A percentile compares a stretch with the other conserved stretches of the same genome.
Conservation (phyloP, 2,113 vertebrate species). For the Mobula hypostoma region DNA sequence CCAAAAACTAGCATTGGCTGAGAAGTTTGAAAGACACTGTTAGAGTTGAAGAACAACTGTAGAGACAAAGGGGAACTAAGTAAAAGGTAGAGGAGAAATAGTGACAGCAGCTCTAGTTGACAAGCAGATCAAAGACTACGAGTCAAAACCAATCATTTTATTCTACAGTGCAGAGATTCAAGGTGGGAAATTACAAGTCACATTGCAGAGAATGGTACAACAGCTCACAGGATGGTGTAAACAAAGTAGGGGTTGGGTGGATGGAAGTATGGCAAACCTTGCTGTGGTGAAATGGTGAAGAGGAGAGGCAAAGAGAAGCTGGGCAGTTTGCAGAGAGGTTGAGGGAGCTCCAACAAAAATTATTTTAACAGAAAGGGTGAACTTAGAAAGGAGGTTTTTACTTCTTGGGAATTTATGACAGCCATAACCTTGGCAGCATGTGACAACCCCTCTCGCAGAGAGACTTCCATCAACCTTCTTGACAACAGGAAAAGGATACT, state of each 20-base stretch:
- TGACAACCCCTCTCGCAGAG: background rate
- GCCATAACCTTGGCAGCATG: background rate
- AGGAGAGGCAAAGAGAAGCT: background rate
- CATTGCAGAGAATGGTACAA: background rate
- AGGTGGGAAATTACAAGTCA: background rate
- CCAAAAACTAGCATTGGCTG: background rate
- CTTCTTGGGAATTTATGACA: background rate
- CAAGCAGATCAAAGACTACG: too few species aligned
- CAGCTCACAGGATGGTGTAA: background rate
- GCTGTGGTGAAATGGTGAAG: background rate
- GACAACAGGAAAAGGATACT: conserved; percentile 82
- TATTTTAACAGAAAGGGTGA: background rate
- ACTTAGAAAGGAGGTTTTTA: background rate
- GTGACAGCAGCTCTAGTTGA: background rate
- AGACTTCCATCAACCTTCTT: background rate
- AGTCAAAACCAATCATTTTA: too few species aligned
- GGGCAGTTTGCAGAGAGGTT: background rate
- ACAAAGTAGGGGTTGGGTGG: background rate
- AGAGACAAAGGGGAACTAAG: background rate
- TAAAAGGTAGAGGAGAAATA: background rate
- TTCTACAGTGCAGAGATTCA: background rate
- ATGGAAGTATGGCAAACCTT: background rate
- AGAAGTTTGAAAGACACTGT: background rate
- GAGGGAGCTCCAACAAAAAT: background rate
- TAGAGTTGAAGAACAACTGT: background rate